Conservation (phyloP, 1,140 invertebrate species). For the Meloidogyne floridensis region DNA sequence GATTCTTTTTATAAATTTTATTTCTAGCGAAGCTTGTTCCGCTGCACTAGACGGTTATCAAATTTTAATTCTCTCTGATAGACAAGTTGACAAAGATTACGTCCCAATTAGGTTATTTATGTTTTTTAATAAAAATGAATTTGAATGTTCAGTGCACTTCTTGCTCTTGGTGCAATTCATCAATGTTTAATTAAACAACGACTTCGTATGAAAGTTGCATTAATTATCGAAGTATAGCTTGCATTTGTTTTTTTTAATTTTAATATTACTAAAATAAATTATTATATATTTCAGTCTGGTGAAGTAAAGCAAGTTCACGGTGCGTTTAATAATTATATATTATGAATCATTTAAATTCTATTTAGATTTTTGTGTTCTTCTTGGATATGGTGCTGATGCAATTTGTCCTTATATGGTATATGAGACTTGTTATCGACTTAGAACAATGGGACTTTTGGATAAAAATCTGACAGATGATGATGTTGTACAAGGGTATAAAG, state of each 20-base stretch:
- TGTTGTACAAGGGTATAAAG: slow-evolving; percentile 63
- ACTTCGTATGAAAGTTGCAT: slow-evolving; percentile 83
- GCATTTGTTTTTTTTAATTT: no score
- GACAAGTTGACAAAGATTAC: slow-evolving; percentile 70
- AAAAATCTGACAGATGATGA: slow-evolving; percentile 79
- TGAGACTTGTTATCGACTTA: slow-evolving; percentile 71
- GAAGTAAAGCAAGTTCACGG: slow-evolving; percentile 74
- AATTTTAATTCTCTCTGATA: slow-evolving; percentile 85
- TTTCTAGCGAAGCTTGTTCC: slow-evolving; percentile 74
- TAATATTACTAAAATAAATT: background rate
- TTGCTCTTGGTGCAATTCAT: slow-evolving; percentile 89
- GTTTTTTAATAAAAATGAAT: background rate
- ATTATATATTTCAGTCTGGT: slow-evolving; percentile 61
- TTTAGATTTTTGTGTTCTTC: slow-evolving; percentile 90
- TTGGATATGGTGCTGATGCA: slow-evolving; percentile 95
- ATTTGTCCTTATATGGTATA: slow-evolving; percentile 96
- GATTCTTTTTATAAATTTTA: background rate
- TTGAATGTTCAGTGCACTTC: slow-evolving; percentile 68
- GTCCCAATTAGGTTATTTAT: background rate
- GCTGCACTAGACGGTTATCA: slow-evolving; percentile 82
- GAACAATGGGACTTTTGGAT: slow-evolving; percentile 76
- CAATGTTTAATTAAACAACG: slow-evolving; percentile 91
- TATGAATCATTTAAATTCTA: background rate
- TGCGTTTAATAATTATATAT: background rate
- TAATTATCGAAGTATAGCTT: slow-evolving; percentile 3